phyloP scores from a whole-genome alignment of 2,113 vertebrate species.

The Melanostigma gelatinosum region DNA sequence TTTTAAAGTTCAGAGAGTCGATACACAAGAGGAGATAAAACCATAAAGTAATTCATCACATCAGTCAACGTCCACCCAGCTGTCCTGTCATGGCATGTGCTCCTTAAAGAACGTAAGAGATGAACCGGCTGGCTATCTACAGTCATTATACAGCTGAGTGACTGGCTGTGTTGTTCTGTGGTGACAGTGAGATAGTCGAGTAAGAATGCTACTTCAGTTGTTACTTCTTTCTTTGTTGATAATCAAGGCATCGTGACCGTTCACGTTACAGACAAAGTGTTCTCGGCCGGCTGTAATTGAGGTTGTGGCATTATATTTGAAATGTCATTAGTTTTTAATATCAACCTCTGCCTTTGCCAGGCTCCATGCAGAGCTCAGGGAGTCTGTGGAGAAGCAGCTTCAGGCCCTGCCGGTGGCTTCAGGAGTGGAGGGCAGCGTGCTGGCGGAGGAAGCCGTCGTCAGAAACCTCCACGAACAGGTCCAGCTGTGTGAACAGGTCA shows the following conservation, averaged over 20 bases:
- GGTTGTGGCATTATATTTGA: neutral
- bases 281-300: neutral
- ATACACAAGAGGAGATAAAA: neutral
- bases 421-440: constrained; percentile 59
- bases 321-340: neutral
- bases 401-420: constrained; percentile 79
- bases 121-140: neutral
- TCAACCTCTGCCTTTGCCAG: constrained; percentile 65
- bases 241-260: neutral
- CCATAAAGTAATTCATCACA: neutral
- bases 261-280: neutral
- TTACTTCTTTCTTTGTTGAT: constrained; percentile 4
- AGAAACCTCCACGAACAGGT: constrained; percentile 90
- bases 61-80: neutral
- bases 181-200: neutral
- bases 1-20: neutral
- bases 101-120: neutral
- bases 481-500: constrained; percentile 85
- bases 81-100: neutral
- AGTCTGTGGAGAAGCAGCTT: constrained; percentile 87
- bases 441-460: constrained; percentile 81
- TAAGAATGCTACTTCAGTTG: neutral
- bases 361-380: constrained; percentile 88
- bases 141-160: constrained; percentile 1
- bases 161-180: neutral